These are phyloP conservation scores for Trochalopteron elliotii DNA, from an alignment of 2,113 vertebrate species.

Conservation along the genomic window DNA sequence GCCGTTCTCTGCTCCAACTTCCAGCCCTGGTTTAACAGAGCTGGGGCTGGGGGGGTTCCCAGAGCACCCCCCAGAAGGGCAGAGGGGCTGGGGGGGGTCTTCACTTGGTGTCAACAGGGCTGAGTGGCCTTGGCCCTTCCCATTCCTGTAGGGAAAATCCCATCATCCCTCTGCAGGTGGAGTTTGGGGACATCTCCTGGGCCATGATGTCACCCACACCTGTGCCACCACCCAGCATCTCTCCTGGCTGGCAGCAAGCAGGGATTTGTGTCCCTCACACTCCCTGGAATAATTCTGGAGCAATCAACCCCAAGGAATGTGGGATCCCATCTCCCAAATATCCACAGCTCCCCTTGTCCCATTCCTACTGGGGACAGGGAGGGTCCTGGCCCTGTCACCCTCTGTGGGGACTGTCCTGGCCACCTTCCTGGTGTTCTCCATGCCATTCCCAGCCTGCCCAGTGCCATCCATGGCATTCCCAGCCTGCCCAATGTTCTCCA, in stretches of 20 bases:
- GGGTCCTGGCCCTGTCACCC: not conserved
- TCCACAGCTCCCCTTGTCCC: not conserved
- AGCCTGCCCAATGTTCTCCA: no score
- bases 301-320: fast-evolving
- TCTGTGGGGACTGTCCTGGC: fast-evolving
- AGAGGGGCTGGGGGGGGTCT: not conserved
- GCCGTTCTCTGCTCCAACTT: not conserved
- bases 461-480: not conserved
- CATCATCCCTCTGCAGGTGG: fast-evolving
- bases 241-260: not conserved
- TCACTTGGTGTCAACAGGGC: fast-evolving
- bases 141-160: not conserved
- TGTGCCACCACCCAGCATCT: not conserved
- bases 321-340: not conserved
- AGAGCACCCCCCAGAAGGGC: not conserved
- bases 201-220: not conserved
- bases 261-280: fast-evolving
- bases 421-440: not conserved
- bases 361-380: fast-evolving
- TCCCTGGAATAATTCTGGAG: fast-evolving
- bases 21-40: not conserved
- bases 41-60: not conserved
- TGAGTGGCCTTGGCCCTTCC: not conserved
- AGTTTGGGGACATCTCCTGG: fast-evolving
- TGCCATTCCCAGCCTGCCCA: not conserved